Evolutionary conservation across 2,888 invertebrate genomes (phyloP), one percentile per base, ranked within the genome.

Genomic region (Diarsia dahlii): DNA sequence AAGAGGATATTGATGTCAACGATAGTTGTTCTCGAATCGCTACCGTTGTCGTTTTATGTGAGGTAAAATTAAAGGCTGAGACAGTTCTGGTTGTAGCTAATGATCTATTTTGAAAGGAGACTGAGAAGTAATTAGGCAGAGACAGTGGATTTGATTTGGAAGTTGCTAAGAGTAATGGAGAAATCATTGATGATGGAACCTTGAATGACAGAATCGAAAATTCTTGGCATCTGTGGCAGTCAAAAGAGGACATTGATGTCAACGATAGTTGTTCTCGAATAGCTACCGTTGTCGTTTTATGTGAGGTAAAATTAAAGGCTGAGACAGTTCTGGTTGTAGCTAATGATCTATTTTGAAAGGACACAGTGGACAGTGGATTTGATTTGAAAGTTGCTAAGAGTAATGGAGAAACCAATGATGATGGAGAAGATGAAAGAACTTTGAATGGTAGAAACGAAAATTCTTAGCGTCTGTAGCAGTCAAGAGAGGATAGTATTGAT

Each of bases 61-160:
- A 28, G 28, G 28, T 28, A 28, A 28, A 28, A 28, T 28, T 28
- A 28, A 28, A 28, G 28, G 28, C 28, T 28, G 28, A 28, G 28
- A 28, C 92, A 90, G 84, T 80, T 87, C 34, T 84, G 90, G 86
- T 89, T 85, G 8, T 4, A n/a, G 45, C 13, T n/a, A 15, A 93
- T 94, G 89, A 94, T 94, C 92, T 92, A 92, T 94, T 93, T 93
- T 93, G 92, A 92, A 93, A 93, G 92, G 89, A 83, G 71, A 63
- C 50, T 78, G 78, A 83, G 87, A 87, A 84, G 9, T 77, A 85
- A 88, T 81, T 70, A 52, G 65, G 1, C 13, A 58, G 76, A 77
- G 45, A 39, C 2, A 82, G 86, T 84, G 84, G 70, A 20, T 68
- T 46, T 34, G 20, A 50, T 28, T 56, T 6, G 15, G 0, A 28